Evolutionary conservation across 2,113 vertebrate species (phyloP), one percentile per base, ranked within the genome.

Genomic region (Ascaphus truei): DNA sequence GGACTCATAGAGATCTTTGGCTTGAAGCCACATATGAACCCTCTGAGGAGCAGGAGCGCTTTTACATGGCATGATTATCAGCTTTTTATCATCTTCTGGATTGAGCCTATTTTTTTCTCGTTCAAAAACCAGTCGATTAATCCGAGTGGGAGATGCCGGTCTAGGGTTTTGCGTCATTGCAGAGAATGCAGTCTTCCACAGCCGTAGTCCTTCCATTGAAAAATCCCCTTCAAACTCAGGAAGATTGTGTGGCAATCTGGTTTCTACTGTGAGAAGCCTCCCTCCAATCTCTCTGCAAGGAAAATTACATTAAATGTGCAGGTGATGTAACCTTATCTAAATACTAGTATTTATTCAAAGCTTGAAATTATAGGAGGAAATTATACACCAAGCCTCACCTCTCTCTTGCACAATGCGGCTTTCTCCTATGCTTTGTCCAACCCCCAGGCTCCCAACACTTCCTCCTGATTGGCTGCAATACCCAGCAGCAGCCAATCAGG

Each of bases 121-220:
- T 71, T 47, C 80, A 65, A 76, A 74, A 64, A 77, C 5, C 23
- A 68, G 47, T 73, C 86, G 76, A 60, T 75, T 84, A 43, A 69
- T 84, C 52, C 73, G 76, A 69, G 81, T 73, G n/a, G 90, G 85
- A 62, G 90, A 87, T 0, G 83, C 89, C 22, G 88, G 84, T 74
- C 83, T 84, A 74, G 87, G 84, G 76, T 79, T 75, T 39, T 87
- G 91, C 2, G 94, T 95, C 96, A 99, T 98, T 69, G 93, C 95
- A 20, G 92, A 93, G 81, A 98, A 98, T 0, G 94, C 97, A 0
- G 92, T 94, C 85, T 98, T 98, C 97, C 97, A 99, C 39, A 98
- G 92, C 37, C 84, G 83, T n/a, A 99, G 85, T 60, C 97, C 97
- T 76, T 98, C 94, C 73, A 93, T 77, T 25, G 92, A 95, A 76